Conservation (phyloP, 2,797 vertebrate species). For the Tarsius wallacei region DNA sequence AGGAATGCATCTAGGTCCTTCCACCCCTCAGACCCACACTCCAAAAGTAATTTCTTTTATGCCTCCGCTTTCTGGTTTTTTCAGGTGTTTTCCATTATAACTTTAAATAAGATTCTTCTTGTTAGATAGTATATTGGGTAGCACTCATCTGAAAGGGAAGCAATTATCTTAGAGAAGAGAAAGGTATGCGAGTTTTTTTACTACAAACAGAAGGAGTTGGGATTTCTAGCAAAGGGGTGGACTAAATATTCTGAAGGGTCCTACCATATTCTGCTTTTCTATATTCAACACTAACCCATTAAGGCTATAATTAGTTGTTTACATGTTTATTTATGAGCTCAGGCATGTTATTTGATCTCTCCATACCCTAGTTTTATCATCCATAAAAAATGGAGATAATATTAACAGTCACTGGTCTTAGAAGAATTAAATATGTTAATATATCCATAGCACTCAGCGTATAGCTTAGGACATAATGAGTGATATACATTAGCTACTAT, state of each 20-base stretch:
- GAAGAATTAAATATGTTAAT: conserved; percentile 38
- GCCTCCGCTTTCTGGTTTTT: not conserved
- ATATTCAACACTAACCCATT: not conserved
- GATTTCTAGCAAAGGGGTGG: not conserved
- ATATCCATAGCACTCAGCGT: not conserved
- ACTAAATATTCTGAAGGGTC: not conserved
- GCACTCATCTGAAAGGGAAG: conserved; percentile 27
- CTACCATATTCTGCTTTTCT: not conserved
- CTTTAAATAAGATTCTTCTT: conserved; percentile 37
- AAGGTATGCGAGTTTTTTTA: not conserved
- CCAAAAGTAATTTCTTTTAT: not conserved
- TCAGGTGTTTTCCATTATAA: not conserved
- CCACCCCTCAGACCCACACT: not conserved
- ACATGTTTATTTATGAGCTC: not conserved
- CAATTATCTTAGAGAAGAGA: not conserved
- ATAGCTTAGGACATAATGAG: not conserved
- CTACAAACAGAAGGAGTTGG: not conserved
- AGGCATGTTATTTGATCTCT: not conserved
- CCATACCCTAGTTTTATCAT: conserved; percentile 1
- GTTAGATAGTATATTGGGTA: not conserved
- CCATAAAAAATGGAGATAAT: not conserved
- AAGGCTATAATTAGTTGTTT: not conserved
- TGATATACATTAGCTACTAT: not conserved
- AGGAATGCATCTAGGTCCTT: not conserved
- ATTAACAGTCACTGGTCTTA: not conserved